phyloP scores from a whole-genome alignment of 2,797 vertebrate genomes.

The Xenopus petersii region DNA sequence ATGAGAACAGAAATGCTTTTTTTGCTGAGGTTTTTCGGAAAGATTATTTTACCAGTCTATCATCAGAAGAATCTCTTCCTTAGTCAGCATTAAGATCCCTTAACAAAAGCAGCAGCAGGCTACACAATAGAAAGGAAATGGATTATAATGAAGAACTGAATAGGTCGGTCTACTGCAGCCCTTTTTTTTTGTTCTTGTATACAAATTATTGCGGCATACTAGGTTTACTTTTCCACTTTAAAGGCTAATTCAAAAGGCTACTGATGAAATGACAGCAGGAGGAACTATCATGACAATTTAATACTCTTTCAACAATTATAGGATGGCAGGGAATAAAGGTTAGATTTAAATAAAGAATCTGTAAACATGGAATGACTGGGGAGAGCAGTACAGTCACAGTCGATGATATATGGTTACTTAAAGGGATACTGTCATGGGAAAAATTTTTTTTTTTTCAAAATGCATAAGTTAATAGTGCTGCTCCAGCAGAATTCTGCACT shows the following conservation, averaged over 20 bases:
- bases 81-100: constrained; percentile 30
- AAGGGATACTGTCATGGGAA: too few species aligned
- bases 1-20: constrained; percentile 30
- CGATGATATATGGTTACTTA: too few species aligned
- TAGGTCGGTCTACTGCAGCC: background rate
- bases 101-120: constrained; percentile 35
- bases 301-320: constrained; percentile 16
- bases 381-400: too few species aligned
- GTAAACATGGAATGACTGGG: too few species aligned
- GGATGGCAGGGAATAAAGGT: too few species aligned
- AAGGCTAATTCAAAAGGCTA: background rate
- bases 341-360: too few species aligned
- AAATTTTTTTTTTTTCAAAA: too few species aligned
- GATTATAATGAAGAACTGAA: constrained; percentile 24
- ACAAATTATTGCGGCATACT: constrained; percentile 11
- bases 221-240: background rate
- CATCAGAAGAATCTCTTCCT: constrained; percentile 44
- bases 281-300: constrained; percentile 22
- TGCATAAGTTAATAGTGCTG: too few species aligned
- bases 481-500: too few species aligned
- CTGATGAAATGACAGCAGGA: constrained; percentile 1
- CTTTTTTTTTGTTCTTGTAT: constrained; percentile 11
- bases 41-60: constrained; percentile 44
- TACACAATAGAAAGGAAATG: constrained; percentile 28
- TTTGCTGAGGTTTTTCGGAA: constrained; percentile 14